phyloP scores from a whole-genome alignment of 2,113 vertebrate species.

The Ceyx melanurus region DNA sequence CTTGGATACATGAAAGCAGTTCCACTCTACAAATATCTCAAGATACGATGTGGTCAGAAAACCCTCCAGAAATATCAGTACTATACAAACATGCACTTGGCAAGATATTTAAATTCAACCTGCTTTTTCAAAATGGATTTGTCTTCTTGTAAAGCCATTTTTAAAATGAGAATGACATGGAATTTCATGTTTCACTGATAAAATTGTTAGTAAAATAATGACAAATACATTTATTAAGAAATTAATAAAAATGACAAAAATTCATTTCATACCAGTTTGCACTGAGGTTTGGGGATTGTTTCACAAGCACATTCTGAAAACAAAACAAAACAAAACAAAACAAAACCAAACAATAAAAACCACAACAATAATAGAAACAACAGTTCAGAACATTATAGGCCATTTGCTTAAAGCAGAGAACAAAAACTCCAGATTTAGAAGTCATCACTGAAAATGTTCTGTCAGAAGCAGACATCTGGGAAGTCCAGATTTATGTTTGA shows the following conservation, averaged over 20 bases:
- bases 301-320: constrained; percentile 92
- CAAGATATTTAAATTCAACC: background rate
- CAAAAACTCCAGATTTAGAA: background rate
- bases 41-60: background rate
- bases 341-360: constrained; percentile 43
- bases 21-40: background rate
- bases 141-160: background rate
- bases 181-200: background rate
- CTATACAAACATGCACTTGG: background rate
- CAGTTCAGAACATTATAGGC: background rate
- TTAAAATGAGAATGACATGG: background rate
- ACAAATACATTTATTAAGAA: background rate
- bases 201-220: background rate
- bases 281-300: constrained; percentile 83
- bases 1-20: background rate
- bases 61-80: background rate
- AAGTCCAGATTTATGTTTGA: background rate
- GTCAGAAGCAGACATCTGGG: background rate
- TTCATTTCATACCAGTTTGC: constrained; percentile 83
- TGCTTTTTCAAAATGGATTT: background rate
- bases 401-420: background rate
- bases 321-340: background rate
- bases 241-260: background rate
- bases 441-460: background rate
- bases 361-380: background rate